Conservation (phyloP, 2,113 vertebrate genomes). For the Penelope pileata region DNA sequence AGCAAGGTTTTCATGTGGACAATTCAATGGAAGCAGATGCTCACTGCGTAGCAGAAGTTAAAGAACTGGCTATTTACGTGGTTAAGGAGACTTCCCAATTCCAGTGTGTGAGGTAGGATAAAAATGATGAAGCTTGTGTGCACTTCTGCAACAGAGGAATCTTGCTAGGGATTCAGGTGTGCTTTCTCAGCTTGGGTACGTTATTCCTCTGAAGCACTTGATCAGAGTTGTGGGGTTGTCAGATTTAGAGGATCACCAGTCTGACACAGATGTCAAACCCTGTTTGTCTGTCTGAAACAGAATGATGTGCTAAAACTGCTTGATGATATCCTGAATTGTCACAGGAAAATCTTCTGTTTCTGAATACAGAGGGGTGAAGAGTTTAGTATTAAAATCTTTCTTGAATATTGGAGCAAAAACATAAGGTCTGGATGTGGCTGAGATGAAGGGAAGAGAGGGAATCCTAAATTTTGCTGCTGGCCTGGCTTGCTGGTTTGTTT, state of each 20-base stretch:
- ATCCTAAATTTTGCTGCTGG: not conserved
- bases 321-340: not conserved
- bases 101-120: not conserved
- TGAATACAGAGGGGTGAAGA: not conserved
- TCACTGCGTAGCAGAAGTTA: not conserved
- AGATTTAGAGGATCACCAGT: not conserved
- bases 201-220: fast-evolving
- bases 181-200: not conserved
- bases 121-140: not conserved
- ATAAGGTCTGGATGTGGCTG: not conserved
- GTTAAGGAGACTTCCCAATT: not conserved
- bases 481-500: not conserved
- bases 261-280: not conserved
- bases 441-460: not conserved
- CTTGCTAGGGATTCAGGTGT: not conserved
- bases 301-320: not conserved
- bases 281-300: not conserved
- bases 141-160: not conserved
- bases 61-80: not conserved
- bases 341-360: not conserved
- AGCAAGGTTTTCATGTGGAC: not conserved
- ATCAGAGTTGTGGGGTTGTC: not conserved
- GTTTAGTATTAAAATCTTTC: not conserved
- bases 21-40: not conserved
- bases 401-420: not conserved